A percentile compares a stretch with the other conserved stretches of the same genome.
Evolutionary conservation across 2,113 vertebrate genomes (phyloP).

Genomic region (Eurypyga helias): DNA sequence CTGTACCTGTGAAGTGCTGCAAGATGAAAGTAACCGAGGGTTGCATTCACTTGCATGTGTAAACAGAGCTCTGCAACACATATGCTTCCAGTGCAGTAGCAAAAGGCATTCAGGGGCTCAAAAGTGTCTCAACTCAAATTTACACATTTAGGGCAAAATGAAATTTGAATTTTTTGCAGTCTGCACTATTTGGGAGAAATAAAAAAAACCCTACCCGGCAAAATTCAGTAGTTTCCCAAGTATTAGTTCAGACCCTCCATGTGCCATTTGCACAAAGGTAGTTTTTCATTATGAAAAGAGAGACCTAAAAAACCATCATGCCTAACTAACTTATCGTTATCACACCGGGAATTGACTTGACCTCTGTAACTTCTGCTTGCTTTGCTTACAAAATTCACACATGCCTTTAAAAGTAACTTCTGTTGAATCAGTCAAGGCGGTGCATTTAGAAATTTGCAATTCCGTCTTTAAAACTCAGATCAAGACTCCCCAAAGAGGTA

Average conservation of each 20-base stretch:
- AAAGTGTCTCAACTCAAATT: neutral
- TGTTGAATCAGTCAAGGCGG: neutral
- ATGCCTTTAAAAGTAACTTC: neutral
- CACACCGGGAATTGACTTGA: no score
- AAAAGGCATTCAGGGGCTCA: neutral
- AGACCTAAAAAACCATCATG: neutral
- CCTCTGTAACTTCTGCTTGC: neutral
- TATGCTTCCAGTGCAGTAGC: neutral
- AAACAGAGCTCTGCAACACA: neutral
- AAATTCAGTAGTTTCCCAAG: neutral
- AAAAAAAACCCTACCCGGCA: neutral
- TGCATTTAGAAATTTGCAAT: neutral
- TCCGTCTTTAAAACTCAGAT: neutral
- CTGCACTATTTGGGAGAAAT: neutral
- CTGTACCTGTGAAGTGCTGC: accelerated
- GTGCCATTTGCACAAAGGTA: neutral
- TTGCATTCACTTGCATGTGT: neutral
- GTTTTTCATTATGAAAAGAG: neutral
- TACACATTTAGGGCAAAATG: neutral
- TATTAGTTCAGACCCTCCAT: neutral
- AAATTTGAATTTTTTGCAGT: neutral
- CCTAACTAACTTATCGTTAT: no score
- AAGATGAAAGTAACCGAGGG: neutral
- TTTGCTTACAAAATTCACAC: neutral
- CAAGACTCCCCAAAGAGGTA: neutral